Conservation (phyloP, 1,140 invertebrate species). For the Philotrypesis tridentata region DNA sequence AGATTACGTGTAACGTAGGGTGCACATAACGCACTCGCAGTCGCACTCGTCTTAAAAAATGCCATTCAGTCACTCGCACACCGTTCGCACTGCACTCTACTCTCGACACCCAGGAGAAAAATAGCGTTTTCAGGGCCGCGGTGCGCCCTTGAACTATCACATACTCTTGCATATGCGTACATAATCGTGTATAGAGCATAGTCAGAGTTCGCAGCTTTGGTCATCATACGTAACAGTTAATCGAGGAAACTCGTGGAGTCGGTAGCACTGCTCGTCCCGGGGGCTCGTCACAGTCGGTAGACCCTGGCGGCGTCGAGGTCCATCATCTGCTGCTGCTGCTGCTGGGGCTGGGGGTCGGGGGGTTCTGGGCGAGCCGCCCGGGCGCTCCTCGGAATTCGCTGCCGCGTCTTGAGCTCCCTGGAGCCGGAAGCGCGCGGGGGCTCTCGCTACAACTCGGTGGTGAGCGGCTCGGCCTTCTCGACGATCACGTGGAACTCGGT, state of each 20-base stretch:
- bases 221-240: background rate
- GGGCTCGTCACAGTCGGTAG: constrained; percentile 43
- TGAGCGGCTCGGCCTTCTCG: constrained; percentile 85
- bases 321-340: constrained; percentile 17
- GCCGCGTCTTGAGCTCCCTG: constrained; percentile 18
- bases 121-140: constrained; percentile 23
- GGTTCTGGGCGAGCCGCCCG: background rate
- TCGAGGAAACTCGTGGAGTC: background rate
- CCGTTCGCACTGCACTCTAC: background rate
- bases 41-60: constrained; percentile 22
- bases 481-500: constrained; percentile 89
- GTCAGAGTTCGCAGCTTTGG: constrained; percentile 1
- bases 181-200: background rate
- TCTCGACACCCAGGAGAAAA: constrained; percentile 30
- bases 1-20: too few relatives aligned
- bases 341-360: constrained; percentile 2
- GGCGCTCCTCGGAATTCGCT: constrained; percentile 6
- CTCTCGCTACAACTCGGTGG: constrained; percentile 81
- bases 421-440: constrained; percentile 38
- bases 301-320: constrained; percentile 18
- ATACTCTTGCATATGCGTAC: background rate
- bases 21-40: background rate
- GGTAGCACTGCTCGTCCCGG: background rate
- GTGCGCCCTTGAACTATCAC: constrained; percentile 27
- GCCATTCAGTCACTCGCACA: background rate